These are phyloP conservation scores for Propsilocerus akamusi DNA, from an alignment of 1,140 invertebrate genomes.

Conservation along the genomic window DNA sequence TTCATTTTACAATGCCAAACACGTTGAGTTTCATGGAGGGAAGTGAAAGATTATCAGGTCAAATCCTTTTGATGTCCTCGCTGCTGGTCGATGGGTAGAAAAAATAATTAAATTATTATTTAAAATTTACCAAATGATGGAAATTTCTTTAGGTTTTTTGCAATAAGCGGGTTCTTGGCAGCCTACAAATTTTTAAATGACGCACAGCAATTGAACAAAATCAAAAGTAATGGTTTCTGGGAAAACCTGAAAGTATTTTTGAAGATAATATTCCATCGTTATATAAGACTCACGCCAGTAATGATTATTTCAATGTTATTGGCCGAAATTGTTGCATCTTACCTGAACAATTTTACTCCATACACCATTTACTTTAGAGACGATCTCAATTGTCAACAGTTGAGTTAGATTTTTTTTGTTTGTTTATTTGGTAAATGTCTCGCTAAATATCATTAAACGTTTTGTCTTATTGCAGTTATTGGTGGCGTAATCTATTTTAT, in stretches of 20 bases:
- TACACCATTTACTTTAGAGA: conserved; percentile 27
- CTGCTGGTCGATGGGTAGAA: conserved; percentile 23
- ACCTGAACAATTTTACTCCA: conserved; percentile 26
- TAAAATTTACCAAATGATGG: too few species aligned
- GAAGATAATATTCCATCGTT: conserved; percentile 20
- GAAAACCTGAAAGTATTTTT: conserved; percentile 16
- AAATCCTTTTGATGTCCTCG: conserved; percentile 19
- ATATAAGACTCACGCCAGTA: conserved; percentile 28
- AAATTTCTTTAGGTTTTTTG: neutral
- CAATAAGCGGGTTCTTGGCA: conserved; percentile 18
- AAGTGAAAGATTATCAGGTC: conserved; percentile 15
- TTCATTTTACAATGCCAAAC: conserved; percentile 22
- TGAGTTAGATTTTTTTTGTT: too few species aligned
- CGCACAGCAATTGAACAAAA: conserved; percentile 13
- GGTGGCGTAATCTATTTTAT: conserved; percentile 45
- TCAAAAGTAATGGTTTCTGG: conserved; percentile 13
- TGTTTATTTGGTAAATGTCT: too few species aligned
- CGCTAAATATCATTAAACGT: too few species aligned
- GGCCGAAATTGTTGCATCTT: conserved; percentile 27
- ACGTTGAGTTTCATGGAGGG: conserved; percentile 16
- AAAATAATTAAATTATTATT: conserved; percentile 16
- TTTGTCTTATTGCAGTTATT: conserved; percentile 15
- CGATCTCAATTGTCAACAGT: conserved; percentile 27
- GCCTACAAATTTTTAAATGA: conserved; percentile 22
- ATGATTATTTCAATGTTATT: conserved; percentile 32